Evolutionary conservation across 1,140 invertebrate genomes (phyloP).

Genomic region (Lucilia sericata): DNA sequence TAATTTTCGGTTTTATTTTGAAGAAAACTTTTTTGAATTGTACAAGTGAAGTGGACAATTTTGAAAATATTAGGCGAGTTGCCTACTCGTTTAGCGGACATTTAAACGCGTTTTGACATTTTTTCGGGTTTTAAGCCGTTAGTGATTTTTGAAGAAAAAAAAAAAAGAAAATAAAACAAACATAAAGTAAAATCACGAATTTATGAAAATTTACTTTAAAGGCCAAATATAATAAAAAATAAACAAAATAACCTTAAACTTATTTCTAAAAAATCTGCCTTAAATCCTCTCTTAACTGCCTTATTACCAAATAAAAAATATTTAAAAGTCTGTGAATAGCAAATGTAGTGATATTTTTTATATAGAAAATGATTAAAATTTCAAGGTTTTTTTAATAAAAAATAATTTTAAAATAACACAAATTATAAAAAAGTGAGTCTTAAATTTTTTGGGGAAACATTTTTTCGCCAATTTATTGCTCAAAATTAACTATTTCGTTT

Average conservation of each 20-base stretch:
- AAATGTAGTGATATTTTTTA: conserved; percentile 39
- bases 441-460: too few species aligned
- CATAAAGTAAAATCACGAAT: too few species aligned
- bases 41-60: too few species aligned
- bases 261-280: conserved; percentile 22
- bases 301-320: conserved; percentile 5
- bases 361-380: neutral
- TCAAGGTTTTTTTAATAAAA: neutral
- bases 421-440: too few species aligned
- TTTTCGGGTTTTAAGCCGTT: too few species aligned
- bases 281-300: conserved; percentile 39
- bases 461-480: neutral
- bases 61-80: too few species aligned
- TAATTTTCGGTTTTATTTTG: neutral
- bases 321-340: conserved; percentile 25
- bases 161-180: too few species aligned
- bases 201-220: neutral
- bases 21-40: too few species aligned
- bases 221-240: conserved; percentile 33
- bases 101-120: too few species aligned
- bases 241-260: conserved; percentile 12
- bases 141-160: too few species aligned
- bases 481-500: neutral
- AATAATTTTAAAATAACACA: neutral
- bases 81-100: too few species aligned